Evolutionary conservation across 2,888 invertebrate genomes (phyloP).

Genomic region (Mimumesa dahlbomi): DNA sequence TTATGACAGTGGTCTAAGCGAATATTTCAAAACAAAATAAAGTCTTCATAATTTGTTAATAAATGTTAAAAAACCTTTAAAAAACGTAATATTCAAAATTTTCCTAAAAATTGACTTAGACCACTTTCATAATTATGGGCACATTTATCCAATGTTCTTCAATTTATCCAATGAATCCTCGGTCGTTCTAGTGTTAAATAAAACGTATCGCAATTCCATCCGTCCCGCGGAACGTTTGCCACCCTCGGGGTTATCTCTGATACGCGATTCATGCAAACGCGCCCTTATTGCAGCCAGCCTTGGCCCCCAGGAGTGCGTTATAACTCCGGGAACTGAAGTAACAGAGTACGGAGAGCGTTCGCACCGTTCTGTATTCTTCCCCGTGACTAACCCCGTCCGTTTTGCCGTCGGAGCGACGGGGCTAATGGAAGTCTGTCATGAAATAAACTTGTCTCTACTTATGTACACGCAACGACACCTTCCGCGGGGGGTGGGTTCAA

Average conservation of each 20-base stretch:
- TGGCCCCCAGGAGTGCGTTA: slow-evolving; percentile 6
- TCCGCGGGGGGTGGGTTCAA: slow-evolving; percentile 1
- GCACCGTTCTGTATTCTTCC: neutral
- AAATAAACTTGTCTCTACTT: slow-evolving; percentile 32
- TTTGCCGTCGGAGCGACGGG: slow-evolving; percentile 4
- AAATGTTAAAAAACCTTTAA: too few species aligned
- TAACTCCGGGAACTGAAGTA: slow-evolving; percentile 3
- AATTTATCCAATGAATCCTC: too few species aligned
- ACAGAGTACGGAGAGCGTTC: neutral
- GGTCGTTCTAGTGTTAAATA: too few species aligned
- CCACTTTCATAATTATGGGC: too few species aligned
- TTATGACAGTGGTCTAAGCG: too few species aligned
- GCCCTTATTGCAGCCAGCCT: neutral
- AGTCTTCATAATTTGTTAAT: too few species aligned
- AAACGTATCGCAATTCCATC: too few species aligned
- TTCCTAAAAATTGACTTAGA: too few species aligned
- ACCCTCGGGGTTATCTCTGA: slow-evolving; percentile 12
- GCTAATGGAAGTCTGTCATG: slow-evolving; percentile 42
- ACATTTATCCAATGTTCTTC: too few species aligned
- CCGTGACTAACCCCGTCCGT: neutral
- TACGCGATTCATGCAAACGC: neutral
- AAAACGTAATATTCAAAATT: too few species aligned
- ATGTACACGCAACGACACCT: slow-evolving; percentile 26
- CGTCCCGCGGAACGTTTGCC: neutral
- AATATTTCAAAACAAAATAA: too few species aligned